A percentile compares a stretch with the other conserved stretches of the same genome.
Evolutionary conservation across 2,797 vertebrate genomes (phyloP).

Genomic region (Aeoliscus strigatus): DNA sequence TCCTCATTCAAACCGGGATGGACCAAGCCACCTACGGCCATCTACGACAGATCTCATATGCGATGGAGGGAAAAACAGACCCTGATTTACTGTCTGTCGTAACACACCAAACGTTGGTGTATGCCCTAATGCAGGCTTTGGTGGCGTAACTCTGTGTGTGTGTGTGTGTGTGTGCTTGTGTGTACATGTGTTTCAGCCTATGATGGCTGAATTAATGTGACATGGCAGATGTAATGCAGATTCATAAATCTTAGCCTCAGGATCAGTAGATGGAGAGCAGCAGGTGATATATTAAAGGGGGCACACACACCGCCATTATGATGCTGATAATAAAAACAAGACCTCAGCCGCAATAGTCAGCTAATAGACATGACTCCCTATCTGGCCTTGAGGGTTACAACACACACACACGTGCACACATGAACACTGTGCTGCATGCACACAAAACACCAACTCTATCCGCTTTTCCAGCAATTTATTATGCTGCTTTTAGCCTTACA

Average conservation of each 20-base stretch:
- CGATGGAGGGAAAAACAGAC: constrained; percentile 37
- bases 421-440: constrained; percentile 5
- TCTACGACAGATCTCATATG: constrained; percentile 29
- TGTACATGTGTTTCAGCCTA: constrained; percentile 51
- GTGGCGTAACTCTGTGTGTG: constrained; percentile 34
- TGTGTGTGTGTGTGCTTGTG: constrained; percentile 18
- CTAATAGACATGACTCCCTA: constrained; percentile 65
- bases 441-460: constrained; percentile 54
- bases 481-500: constrained; percentile 50
- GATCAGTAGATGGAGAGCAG: constrained; percentile 57
- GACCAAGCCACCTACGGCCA: constrained; percentile 32
- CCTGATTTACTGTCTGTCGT: constrained; percentile 40
- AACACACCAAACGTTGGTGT: constrained; percentile 34
- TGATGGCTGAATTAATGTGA: constrained; percentile 74
- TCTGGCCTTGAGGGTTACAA: constrained; percentile 55
- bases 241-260: constrained; percentile 74
- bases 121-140: constrained; percentile 39
- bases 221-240: constrained; percentile 69
- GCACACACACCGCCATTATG: constrained; percentile 27
- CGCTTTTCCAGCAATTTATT: constrained; percentile 62
- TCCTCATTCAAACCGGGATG: too few species aligned
- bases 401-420: constrained; percentile 16
- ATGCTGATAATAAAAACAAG: constrained; percentile 62
- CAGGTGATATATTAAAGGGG: constrained; percentile 59
- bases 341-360: constrained; percentile 43